phyloP scores from a whole-genome alignment of 2,797 vertebrate genomes.

The Scolopax rusticola region DNA sequence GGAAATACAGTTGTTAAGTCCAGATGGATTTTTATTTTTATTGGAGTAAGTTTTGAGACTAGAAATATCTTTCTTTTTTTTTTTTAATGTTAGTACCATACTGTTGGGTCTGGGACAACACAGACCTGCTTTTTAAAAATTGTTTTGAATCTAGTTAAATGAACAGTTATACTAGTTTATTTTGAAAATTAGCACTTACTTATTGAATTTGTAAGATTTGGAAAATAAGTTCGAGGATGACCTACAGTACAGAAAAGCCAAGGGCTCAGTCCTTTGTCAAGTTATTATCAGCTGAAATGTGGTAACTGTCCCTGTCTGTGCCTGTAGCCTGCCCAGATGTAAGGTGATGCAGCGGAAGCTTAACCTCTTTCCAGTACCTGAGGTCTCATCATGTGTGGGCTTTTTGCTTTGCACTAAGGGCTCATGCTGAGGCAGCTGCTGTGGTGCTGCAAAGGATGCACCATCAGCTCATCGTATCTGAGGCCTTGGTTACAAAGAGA shows the following conservation, averaged over 20 bases:
- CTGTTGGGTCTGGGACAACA: not conserved
- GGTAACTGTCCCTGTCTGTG: not conserved
- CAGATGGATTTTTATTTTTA: constrained; percentile 68
- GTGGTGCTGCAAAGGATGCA: not conserved
- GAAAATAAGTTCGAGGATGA: not conserved
- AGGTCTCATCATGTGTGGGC: not conserved
- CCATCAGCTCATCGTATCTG: not conserved
- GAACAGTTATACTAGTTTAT: not conserved
- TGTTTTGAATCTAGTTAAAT: not conserved
- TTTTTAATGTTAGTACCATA: not conserved
- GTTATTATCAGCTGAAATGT: not conserved
- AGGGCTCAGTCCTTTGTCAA: not conserved
- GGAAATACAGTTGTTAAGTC: constrained; percentile 65
- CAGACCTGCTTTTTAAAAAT: not conserved
- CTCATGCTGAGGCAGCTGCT: not conserved
- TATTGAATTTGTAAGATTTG: not conserved
- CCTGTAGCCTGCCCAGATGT: not conserved
- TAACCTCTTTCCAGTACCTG: not conserved
- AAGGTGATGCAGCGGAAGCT: not conserved
- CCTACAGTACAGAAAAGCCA: not conserved
- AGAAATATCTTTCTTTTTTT: not conserved
- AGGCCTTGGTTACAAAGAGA: not conserved
- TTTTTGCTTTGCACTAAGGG: not conserved
- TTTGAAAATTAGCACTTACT: constrained; percentile 7
- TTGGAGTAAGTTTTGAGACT: constrained; percentile 48